Base-by-base conservation (phyloP, 1,140 invertebrate genomes). In the Drosophila asahinai region DNA sequence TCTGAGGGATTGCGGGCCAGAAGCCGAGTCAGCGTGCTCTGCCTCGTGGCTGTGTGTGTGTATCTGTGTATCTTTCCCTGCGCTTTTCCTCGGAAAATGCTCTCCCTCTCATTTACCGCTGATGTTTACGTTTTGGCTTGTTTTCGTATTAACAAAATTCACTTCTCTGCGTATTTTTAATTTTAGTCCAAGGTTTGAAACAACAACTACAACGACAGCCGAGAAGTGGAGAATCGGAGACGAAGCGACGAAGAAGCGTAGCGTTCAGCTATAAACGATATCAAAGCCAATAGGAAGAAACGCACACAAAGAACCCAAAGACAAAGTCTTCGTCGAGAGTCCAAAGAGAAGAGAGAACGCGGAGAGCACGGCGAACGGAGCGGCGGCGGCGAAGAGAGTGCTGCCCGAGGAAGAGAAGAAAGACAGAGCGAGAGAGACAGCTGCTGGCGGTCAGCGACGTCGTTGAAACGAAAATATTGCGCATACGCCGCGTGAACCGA, bases 141-240 rank as follows among this genome's bases (percentile, higher is more conserved):
- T 75, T 80, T 83, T 82, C 63, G 66, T 84, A 73, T 83, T 91
- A 83, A 89, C 81, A 78, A 84, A 75, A 79, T 78, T 77, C 74
- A 83, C 59, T 66, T 63, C 77, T 82, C 80, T 83, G 49, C 83
- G 57, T 82, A 80, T 84, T 89, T 91, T 91, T 91, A 82, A 91
- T 91, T 91, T 91, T 91, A 91, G 87, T 91, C 87, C 89, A 91
- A 91, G 87, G 87, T 91, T 91, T 91, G 63, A 84, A 91, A 81
- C 80, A 91, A 91, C 70, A 86, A 84, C 70, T 57, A 65, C 51
- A 58, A 66, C 36, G 15, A 47, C 43, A 58, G 19, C 27, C 43
- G n/a, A 22, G 42, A 33, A 42, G 47, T 33, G n/a, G 3, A 49
- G 51, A 38, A 42, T 38, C 22, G 62, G 33, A 57, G 33, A 57